Evolutionary conservation across 1,140 invertebrate genomes (phyloP).

Genomic region (Stegodyphus mimosarum): DNA sequence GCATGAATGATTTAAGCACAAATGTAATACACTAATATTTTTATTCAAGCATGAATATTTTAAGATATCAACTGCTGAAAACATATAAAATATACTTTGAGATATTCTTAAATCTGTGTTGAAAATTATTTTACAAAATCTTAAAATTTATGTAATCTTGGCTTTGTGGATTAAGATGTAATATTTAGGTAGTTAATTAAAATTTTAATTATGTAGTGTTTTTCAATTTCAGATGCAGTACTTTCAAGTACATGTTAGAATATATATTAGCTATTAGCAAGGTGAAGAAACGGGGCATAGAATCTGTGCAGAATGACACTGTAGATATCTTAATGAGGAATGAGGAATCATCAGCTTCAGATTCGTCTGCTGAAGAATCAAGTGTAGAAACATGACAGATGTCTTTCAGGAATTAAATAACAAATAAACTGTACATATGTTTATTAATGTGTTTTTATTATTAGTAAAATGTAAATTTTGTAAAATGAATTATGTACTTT

Average conservation of each 20-base stretch:
- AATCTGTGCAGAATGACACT: background rate
- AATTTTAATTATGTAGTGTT: background rate
- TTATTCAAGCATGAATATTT: background rate
- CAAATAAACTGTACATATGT: too few relatives aligned
- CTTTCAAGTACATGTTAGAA: constrained; percentile 27
- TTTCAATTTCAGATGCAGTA: constrained; percentile 23
- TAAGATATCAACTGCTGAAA: background rate
- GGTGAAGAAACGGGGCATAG: constrained; percentile 13
- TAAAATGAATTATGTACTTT: too few relatives aligned
- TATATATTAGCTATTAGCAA: constrained; percentile 31
- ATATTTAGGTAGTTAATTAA: background rate
- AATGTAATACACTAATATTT: too few relatives aligned
- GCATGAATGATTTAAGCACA: too few relatives aligned
- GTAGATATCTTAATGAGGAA: constrained; percentile 1
- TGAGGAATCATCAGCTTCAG: background rate
- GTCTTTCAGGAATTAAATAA: too few relatives aligned
- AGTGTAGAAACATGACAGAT: background rate
- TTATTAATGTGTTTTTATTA: too few relatives aligned
- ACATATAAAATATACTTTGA: background rate
- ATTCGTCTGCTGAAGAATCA: constrained; percentile 4
- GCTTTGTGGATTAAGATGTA: background rate
- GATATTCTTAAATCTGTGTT: background rate
- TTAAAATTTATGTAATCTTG: background rate
- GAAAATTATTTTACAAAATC: background rate
- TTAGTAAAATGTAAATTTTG: too few relatives aligned